Evolutionary conservation across 2,797 vertebrate species (phyloP), one percentile per base, ranked within the genome.

Genomic region (Platalea minor): DNA sequence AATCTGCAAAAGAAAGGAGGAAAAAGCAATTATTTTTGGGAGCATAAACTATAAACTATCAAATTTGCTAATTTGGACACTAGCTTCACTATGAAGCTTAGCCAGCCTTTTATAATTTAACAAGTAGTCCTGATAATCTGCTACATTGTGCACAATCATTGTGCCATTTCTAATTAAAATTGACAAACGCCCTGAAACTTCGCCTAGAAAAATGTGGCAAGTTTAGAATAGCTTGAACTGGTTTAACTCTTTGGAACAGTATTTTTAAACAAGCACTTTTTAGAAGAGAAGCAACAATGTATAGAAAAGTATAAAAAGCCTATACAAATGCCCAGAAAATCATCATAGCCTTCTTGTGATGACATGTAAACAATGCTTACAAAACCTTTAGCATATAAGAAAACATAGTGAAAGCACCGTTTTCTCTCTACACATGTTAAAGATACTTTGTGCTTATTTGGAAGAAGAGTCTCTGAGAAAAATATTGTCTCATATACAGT

Each of bases 91-190:
- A 60, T 89, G 70, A 97, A 96, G 85, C 68, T 95, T 85, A 97
- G 88, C 74, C 94, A 95, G 57, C 23, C 91, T 96, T 96, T 95
- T 96, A 91, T 95, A 97, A 97, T 96, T 97, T 96, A 96, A 70
- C 91, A 96, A 95, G 61, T 92, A 84, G 59, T 70, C 76, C 72
- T 96, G 85, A 96, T 97, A 96, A 97, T 97, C 88, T 91, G 46
- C 94, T 93, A 90, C 50, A 74, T 76, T 93, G 81, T 96, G 92
- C 73, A 88, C n/a, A 96, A 87, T 91, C 91, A 93, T 82, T 85
- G 64, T 97, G 91, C 68, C 91, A 96, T 95, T 96, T 93, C 93
- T 97, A 96, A 96, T 96, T 97, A 94, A 97, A 97, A 91, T 90
- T 93, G 91, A 96, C 79, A 95, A 87, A 72, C 89, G 33, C 93